These are phyloP conservation scores for Cerceris rybyensis DNA, from an alignment of 2,888 invertebrate species.

Conservation along the genomic window DNA sequence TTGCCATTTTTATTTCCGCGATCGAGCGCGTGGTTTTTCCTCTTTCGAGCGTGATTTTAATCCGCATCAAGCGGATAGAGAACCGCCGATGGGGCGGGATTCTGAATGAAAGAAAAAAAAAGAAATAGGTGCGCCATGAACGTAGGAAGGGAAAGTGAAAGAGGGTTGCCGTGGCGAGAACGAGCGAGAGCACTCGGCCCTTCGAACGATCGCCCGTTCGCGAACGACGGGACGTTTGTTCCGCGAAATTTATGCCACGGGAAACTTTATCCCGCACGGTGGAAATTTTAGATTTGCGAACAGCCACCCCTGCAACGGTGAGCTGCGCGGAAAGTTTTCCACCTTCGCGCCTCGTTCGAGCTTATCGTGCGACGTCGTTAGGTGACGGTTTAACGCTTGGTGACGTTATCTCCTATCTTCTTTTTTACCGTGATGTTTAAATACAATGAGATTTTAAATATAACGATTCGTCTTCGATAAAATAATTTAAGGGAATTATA, in stretches of 20 bases:
- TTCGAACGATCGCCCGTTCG: constrained; percentile 2
- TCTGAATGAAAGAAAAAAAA: constrained; percentile 12
- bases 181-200: constrained; percentile 1
- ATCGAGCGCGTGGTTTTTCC: constrained; percentile 48
- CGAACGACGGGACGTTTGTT: constrained; percentile 4
- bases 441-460: neutral
- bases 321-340: constrained; percentile 39
- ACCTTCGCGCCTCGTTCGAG: constrained; percentile 45
- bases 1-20: constrained; percentile 78
- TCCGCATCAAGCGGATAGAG: constrained; percentile 33
- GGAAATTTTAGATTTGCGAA: constrained; percentile 16
- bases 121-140: neutral
- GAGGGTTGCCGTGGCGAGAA: constrained; percentile 2
- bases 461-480: too few relatives aligned
- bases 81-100: neutral
- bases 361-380: constrained; percentile 20
- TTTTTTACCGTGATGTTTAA: neutral
- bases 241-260: constrained; percentile 16
- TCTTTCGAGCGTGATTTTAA: constrained; percentile 54
- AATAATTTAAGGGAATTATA: too few relatives aligned
- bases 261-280: constrained; percentile 7
- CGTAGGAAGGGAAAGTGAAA: constrained; percentile 32
- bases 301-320: neutral
- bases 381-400: neutral
- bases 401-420: too few relatives aligned